A percentile compares a stretch with the other conserved stretches of the same genome.
Evolutionary conservation across 2,797 vertebrate genomes (phyloP).

Genomic region (Passerculus sandwichensis): DNA sequence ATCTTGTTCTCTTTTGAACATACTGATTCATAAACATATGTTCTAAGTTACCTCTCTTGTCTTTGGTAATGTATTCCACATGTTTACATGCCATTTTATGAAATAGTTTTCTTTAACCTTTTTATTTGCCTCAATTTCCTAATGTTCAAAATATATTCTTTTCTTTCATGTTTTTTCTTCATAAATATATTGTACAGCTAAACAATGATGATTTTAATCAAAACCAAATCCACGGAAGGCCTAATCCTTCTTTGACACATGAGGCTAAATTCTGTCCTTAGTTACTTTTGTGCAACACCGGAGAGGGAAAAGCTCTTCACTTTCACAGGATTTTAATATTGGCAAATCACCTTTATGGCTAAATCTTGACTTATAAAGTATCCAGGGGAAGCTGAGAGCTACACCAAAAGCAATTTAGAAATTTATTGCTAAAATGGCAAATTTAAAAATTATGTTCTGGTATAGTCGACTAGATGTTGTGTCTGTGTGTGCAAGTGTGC

Average conservation of each 20-base stretch:
- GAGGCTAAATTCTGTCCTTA: constrained; percentile 27
- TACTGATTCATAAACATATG: constrained; percentile 68
- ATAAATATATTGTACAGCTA: constrained; percentile 72
- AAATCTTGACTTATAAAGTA: not conserved
- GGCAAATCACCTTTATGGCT: not conserved
- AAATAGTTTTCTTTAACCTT: constrained; percentile 73
- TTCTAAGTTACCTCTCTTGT: constrained; percentile 76
- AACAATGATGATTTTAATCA: constrained; percentile 72
- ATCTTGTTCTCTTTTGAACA: constrained; percentile 64
- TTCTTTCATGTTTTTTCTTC: constrained; percentile 72
- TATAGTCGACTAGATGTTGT: not conserved
- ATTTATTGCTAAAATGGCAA: not conserved
- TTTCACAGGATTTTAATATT: constrained; percentile 6
- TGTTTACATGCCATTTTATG: constrained; percentile 67
- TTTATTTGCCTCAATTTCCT: constrained; percentile 74
- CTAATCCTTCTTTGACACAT: constrained; percentile 55
- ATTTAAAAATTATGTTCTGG: not conserved
- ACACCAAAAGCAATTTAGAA: not conserved
- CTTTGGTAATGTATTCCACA: constrained; percentile 74
- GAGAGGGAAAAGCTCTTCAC: not conserved
- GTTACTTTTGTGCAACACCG: not conserved
- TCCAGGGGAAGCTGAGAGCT: not conserved
- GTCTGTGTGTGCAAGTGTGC: not conserved
- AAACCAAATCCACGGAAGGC: constrained; percentile 53
- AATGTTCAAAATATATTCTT: constrained; percentile 66